A percentile compares a stretch with the other conserved stretches of the same genome.
phyloP scores from a whole-genome alignment of 64 coral and sea anemone genomes.

The Dendrophyllia cribrosa region DNA sequence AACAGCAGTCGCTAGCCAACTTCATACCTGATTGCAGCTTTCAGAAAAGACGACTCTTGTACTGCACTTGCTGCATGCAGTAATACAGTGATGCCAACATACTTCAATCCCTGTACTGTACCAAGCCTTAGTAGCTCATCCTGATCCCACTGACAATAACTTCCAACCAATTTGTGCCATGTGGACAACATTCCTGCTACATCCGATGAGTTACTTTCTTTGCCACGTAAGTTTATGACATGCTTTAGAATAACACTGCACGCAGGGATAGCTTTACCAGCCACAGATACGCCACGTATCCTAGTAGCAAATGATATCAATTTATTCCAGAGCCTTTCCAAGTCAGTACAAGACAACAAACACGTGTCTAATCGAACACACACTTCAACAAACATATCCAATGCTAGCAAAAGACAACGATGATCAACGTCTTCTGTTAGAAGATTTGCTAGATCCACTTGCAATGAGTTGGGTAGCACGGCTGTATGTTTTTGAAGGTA shows the following conservation, averaged over 20 bases:
- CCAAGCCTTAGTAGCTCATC: slow-evolving; percentile 60
- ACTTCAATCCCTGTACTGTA: slow-evolving; percentile 30
- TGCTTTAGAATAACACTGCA: slow-evolving; percentile 33
- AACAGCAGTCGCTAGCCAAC: neutral
- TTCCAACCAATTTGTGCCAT: slow-evolving; percentile 12
- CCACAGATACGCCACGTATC: slow-evolving; percentile 44
- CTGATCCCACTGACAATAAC: slow-evolving; percentile 39
- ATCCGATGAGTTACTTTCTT: neutral
- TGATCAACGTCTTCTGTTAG: slow-evolving; percentile 59
- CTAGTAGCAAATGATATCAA: slow-evolving; percentile 18
- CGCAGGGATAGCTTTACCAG: slow-evolving; percentile 30
- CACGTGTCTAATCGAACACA: neutral
- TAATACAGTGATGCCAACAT: slow-evolving; percentile 37
- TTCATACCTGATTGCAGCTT: slow-evolving; percentile 44
- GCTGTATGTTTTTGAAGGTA: neutral
- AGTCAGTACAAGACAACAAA: slow-evolving; percentile 2
- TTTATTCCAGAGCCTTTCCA: slow-evolving; percentile 31
- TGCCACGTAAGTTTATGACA: slow-evolving; percentile 17
- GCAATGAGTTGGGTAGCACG: neutral
- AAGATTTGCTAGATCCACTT: slow-evolving; percentile 23
- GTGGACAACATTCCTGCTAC: neutral
- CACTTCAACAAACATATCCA: slow-evolving; percentile 45
- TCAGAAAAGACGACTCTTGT: neutral
- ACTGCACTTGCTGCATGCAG: neutral
- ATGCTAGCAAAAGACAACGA: slow-evolving; percentile 50